Evolutionary conservation across 2,797 vertebrate species (phyloP), one percentile per base, ranked within the genome.

Genomic region (Xiphorhynchus erythropygius): DNA sequence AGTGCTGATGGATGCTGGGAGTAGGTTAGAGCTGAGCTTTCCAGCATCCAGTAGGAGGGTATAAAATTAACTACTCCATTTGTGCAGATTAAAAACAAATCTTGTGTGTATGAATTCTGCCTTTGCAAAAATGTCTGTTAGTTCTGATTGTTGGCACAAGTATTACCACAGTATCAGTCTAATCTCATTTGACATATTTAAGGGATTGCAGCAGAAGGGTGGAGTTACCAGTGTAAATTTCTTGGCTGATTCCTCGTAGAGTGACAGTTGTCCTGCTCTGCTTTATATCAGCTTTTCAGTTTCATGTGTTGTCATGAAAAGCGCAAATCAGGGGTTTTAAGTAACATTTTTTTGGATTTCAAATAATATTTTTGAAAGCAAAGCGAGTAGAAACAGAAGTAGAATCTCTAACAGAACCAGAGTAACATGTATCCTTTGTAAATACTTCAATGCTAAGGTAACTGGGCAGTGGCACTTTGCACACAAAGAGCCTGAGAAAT

Each of bases 201-300:
- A 94, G 73, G 74, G 78, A 86, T 68, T 88, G 77, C 78, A 94
- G 89, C 65, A 91, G 68, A 87, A 95, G 79, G 62, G 91, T 86
- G 83, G 76, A 83, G 68, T 42, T 89, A 91, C 24, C 82, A 75
- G 27, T 39, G 46, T 83, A 55, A 78, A 65, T 88, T 93, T 94
- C 62, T 78, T 89, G 89, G 46, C 73, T 44, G 62, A 70, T 76
- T 80, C 46, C 22, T 83, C 24, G 12, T 67, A 56, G 56, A 64
- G 71, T 85, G 81, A 73, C 70, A 90, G 33, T 55, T 82, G 81
- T 79, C 85, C 76, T 82, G 84, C 32, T 89, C 49, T 63, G 68
- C 49, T 87, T 92, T 79, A 30, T 65, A 82, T 75, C 70, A 73
- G 42, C 63, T 81, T 92, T 79, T 79, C 35, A 75, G 37, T 39